Evolutionary conservation across 2,113 vertebrate genomes (phyloP), one percentile per base, ranked within the genome.

Genomic region (Hemiscyllium ocellatum): DNA sequence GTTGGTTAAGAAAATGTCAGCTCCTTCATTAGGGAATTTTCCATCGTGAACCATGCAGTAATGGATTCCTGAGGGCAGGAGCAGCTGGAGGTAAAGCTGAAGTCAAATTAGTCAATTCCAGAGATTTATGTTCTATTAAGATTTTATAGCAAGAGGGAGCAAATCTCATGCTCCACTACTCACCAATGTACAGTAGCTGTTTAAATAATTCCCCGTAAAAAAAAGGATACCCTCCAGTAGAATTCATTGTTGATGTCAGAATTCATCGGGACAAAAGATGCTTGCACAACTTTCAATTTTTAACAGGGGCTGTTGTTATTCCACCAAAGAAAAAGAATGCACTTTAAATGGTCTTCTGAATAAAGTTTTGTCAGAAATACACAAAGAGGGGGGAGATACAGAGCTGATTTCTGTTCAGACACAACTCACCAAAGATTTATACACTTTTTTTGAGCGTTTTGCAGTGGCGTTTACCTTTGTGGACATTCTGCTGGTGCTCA

Each of bases 401-500:
- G n/a, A 29, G 24, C 33, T 70, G 42, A n/a, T 95, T 52, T 37
- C n/a, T 94, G 33, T 90, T 70, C 26, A 8, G 17, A 52, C 19
- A 13, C 7, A 26, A 33, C 61, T 96, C 56, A 22, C 66, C n/a
- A n/a, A 94, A 86, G 22, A 29, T 56, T 72, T 66, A 33, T n/a
- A 66, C 61, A n/a, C n/a, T 12, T 42, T 17, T 47, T 68, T 91
- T 65, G 66, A 22, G 17, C 78, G 50, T 69, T 96, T 94, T 76
- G 66, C 97, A 99, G 99, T 47, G 98, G 98, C 0, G 83, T 99
- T 95, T 99, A 98, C 96, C 96, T 99, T 96, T 99, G 98, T 2
- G 99, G 99, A 85, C 99, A 99, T 96, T 99, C 99, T 0, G 98
- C 99, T 0, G 99, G 99, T 0, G 99, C 99, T 94, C 99, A 99